Conservation (phyloP, 2,888 invertebrate species). For the Bimastos eiseni region DNA sequence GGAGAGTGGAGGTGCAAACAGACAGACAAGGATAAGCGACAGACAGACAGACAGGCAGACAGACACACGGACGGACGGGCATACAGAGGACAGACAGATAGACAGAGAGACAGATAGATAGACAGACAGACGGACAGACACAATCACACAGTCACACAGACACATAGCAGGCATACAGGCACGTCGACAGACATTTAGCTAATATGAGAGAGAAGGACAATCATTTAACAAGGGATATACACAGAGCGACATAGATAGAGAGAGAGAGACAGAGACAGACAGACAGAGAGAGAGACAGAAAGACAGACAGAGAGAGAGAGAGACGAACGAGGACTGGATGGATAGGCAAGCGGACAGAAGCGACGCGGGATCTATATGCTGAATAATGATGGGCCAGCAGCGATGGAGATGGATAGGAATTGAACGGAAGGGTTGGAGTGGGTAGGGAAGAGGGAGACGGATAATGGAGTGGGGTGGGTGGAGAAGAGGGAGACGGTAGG, state of each 20-base stretch:
- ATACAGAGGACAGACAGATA: slow-evolving; percentile 13
- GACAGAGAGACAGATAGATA: neutral
- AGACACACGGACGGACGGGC: no score
- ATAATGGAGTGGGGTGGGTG: neutral
- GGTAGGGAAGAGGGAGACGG: neutral
- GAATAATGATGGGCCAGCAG: neutral
- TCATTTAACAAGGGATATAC: neutral
- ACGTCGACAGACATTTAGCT: no score
- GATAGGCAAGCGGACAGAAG: neutral
- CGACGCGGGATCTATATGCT: neutral
- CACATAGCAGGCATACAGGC: neutral
- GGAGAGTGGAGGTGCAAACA: neutral
- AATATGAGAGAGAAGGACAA: neutral
- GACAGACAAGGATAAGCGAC: no score
- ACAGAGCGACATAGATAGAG: neutral
- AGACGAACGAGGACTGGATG: neutral
- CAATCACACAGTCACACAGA: neutral
- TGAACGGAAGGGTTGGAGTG: neutral
- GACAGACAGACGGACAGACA: neutral
- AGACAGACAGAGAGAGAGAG: neutral
- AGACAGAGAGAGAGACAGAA: neutral
- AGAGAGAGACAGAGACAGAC: neutral
- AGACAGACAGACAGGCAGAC: no score
- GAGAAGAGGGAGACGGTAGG: neutral
- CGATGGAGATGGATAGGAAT: neutral